Evolutionary conservation across 2,113 vertebrate species (phyloP), one percentile per base, ranked within the genome.

Genomic region (Argyrosomus japonicus): DNA sequence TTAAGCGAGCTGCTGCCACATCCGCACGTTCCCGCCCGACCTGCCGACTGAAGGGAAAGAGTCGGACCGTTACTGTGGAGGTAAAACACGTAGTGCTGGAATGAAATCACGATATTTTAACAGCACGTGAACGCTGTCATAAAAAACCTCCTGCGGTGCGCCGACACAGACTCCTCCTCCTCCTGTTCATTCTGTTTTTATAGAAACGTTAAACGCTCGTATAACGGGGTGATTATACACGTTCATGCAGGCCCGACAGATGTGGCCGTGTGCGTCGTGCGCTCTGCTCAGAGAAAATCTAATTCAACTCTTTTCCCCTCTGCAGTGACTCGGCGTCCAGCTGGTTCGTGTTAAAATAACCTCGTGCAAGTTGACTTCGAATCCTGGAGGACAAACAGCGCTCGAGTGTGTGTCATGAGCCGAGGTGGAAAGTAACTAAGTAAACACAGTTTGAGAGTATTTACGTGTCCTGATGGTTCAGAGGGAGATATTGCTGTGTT

Each of bases 1-100:
- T 93, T 91, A 93, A 75, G 85, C 58, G 80, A 43, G 87, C 90
- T 84, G 61, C 89, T 90, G 89, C 93, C 90, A 93, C 92, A 93
- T 94, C 91, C 74, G 64, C 90, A 91, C 74, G 75, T 72, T 82
- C 17, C 47, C n/a, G 18, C 74, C 81, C 81, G 75, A 79, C 53
- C 84, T 57, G 73, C 61, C 13, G 68, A 19, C 68, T 36, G 60
- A 58, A 13, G 32, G 19, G 17, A 48, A 23, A 64, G 53, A 61
- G 25, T 58, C 50, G 3, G 57, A 48, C 7, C 60, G 53, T 14
- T 36, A 47, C 18, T 45, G 12, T 57, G 73, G 7, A 56, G 19
- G 50, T 65, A 17, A 48, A 67, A 74, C 56, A 77, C 51, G 9
- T 2, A 64, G 40, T 47, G 25, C 15, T 45, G 32, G 64, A 76